phyloP scores from a whole-genome alignment of 2,888 invertebrate species.

The Gortyna flavago region DNA sequence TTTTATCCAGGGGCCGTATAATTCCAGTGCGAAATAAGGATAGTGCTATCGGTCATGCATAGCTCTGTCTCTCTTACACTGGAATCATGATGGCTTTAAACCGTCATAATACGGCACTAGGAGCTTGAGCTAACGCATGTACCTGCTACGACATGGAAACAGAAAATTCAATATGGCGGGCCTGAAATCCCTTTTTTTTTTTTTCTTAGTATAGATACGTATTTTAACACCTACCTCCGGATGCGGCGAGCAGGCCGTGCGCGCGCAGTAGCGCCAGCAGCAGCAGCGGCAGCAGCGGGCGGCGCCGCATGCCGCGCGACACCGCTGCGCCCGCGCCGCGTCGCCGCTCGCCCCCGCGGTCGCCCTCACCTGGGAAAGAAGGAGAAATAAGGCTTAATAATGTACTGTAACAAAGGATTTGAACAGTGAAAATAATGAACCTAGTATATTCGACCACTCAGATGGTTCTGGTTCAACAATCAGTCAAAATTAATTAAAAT shows the following conservation, averaged over 20 bases:
- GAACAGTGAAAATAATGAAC: background rate
- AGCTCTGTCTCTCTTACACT: background rate
- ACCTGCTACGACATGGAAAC: no score
- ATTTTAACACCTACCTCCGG: conserved; percentile 79
- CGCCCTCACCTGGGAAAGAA: conserved; percentile 82
- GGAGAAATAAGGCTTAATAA: background rate
- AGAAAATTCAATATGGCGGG: no score
- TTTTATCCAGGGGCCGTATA: background rate
- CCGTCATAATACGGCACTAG: background rate
- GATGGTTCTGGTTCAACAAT: background rate
- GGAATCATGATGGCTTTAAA: background rate
- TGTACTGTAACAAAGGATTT: background rate
- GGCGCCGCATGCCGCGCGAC: conserved; percentile 89
- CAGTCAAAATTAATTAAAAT: background rate
- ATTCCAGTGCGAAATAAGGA: background rate
- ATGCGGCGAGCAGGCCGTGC: conserved; percentile 89
- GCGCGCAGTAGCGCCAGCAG: conserved; percentile 88
- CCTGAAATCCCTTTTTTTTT: no score
- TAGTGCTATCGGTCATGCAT: no score
- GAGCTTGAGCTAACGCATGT: no score
- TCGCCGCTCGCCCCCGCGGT: conserved; percentile 84
- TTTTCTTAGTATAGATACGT: background rate
- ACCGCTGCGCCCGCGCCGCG: conserved; percentile 85
- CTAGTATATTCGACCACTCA: background rate
- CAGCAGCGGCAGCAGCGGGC: conserved; percentile 89